phyloP scores from a whole-genome alignment of 2,888 invertebrate species.

The Drosophila pegasa region DNA sequence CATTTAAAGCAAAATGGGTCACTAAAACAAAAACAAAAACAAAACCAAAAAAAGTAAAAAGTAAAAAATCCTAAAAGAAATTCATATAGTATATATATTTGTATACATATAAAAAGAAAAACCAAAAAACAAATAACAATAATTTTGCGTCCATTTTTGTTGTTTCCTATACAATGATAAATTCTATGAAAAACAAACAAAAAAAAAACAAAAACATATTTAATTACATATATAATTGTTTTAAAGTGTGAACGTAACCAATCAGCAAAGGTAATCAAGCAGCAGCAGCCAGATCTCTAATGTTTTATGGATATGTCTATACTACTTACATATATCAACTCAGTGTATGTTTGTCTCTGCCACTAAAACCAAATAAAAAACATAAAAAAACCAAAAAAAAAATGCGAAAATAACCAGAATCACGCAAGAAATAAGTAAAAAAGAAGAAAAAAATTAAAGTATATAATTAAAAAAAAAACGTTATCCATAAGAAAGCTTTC shows the following conservation, averaged over 20 bases:
- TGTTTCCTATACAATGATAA: slow-evolving; percentile 66
- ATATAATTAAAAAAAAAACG: slow-evolving; percentile 11
- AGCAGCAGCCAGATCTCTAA: slow-evolving; percentile 30
- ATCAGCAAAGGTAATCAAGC: slow-evolving; percentile 21
- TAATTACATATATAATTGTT: slow-evolving; percentile 54
- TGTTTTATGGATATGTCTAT: slow-evolving; percentile 20
- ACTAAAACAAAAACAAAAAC: slow-evolving; percentile 13
- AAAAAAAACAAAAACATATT: slow-evolving; percentile 28
- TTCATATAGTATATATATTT: slow-evolving; percentile 23
- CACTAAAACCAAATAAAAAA: slow-evolving; percentile 14
- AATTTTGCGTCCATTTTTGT: slow-evolving; percentile 81
- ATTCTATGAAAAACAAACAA: slow-evolving; percentile 15
- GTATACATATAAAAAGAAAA: slow-evolving; percentile 22
- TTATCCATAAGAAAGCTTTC: slow-evolving; percentile 55
- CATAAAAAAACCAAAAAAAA: not conserved
- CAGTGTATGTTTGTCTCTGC: slow-evolving; percentile 41
- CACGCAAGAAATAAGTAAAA: slow-evolving; percentile 5
- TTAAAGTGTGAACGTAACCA: slow-evolving; percentile 42
- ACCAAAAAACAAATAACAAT: slow-evolving; percentile 61
- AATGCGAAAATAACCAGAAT: slow-evolving; percentile 15
- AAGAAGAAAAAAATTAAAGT: slow-evolving; percentile 15
- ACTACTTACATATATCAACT: slow-evolving; percentile 26
- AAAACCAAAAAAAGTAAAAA: slow-evolving; percentile 9
- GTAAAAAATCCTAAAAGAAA: slow-evolving; percentile 10
- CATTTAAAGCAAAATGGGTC: slow-evolving; percentile 47